Conservation (phyloP, 2,797 vertebrate species). For the Gymnocypris eckloni region DNA sequence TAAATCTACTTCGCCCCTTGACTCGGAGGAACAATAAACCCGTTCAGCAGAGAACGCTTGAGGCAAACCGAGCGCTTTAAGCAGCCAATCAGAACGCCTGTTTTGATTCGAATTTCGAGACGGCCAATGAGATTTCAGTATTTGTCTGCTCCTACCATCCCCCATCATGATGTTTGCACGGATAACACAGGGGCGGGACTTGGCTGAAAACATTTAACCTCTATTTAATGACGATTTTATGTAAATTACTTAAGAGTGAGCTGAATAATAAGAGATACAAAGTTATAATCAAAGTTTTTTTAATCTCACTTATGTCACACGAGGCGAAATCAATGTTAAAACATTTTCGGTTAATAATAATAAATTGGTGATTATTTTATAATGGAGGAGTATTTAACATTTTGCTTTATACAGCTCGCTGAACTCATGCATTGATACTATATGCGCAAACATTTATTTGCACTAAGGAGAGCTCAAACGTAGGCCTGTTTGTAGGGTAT, state of each 20-base stretch:
- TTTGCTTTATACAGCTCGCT: background rate
- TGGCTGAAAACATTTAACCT: conserved; percentile 10
- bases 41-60: conserved; percentile 60
- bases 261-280: background rate
- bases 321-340: background rate
- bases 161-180: conserved; percentile 76
- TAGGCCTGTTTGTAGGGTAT: no score
- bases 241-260: background rate
- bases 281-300: background rate
- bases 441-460: no score
- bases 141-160: conserved; percentile 73
- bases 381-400: background rate
- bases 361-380: no score
- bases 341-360: background rate
- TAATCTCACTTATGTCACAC: background rate
- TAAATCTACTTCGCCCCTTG: conserved; percentile 74
- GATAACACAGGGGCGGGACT: conserved; percentile 56
- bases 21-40: conserved; percentile 85
- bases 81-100: conserved; percentile 68
- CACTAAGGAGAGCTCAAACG: background rate
- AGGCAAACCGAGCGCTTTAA: conserved; percentile 63
- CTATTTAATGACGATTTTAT: background rate
- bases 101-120: conserved; percentile 75
- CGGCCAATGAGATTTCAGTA: conserved; percentile 69
- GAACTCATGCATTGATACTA: background rate